Base-by-base conservation (phyloP, 2,797 vertebrate species). In the Xenentodon cancila region DNA sequence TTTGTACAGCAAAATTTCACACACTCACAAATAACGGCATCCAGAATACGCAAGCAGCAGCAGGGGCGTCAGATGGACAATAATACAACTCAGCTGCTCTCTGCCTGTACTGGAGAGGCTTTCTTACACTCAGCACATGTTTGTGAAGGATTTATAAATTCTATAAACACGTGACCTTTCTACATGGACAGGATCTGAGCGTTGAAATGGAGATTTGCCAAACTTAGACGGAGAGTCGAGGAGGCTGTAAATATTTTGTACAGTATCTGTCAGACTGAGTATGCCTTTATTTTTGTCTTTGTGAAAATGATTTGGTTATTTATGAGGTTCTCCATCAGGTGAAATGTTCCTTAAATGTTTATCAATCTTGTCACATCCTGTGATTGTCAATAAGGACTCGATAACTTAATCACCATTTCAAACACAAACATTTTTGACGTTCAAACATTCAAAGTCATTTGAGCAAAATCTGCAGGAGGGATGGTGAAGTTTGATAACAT, bases 171-270 rank as follows among this genome's bases (percentile, higher is more conserved):
- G 55, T 43, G 34, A 68, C 67, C 44, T 37, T 70, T 65, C 56
- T 44, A 34, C 54, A 56, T 19, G 47, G 75, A 20, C 56, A 63
- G 25, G 71, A 60, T 68, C 51, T 60, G 50, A 22, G 27, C 71
- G 71, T 59, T n/a, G 8, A 71, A 49, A 54, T 16, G 3, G 27
- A 77, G 55, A 65, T 59, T 77, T 75, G 71, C 75, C 69, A 81
- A 78, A 81, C 43, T 18, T 62, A 68, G 48, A 68, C 22, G 0
- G 55, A 70, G 60, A 56, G 52, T 16, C 27, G 40, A 70, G 52
- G 71, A 76, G 58, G 65, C 45, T 80, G 81, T 82, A 71, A 76
- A 75, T 90, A 75, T 49, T 78, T 78, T 89, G 88, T 89, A 87
- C 67, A 88, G 79, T 85, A 78, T 79, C 80, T 74, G 64, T 75